Evolutionary conservation across 92 coral and sea anemone species (phyloP), one percentile per base, ranked within the genome.

Genomic region (Porites divaricata): DNA sequence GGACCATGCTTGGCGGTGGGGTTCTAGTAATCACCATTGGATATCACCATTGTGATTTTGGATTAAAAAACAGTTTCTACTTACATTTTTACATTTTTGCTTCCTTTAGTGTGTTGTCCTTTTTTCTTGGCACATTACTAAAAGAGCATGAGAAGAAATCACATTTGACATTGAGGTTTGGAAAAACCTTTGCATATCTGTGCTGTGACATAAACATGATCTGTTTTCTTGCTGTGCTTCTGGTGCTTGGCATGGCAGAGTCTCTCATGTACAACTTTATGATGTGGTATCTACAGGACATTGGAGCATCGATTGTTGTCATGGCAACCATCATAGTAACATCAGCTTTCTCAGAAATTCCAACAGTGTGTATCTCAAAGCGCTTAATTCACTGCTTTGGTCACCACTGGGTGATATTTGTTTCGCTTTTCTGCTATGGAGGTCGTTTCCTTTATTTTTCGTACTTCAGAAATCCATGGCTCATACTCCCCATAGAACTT

Each of bases 211-310:
- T 95, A 62, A 87, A 91, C 70, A 84, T 89, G 50, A 71, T 97
- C 69, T 87, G 96, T 19, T 90, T 91, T 64, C 78, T 97, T 50
- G 85, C 93, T 14, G 82, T 95, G 79, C 81, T 97, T 62, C 91
- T 89, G 56, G 91, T 85, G 25, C 90, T 95, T 50, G 99, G 99
- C n/a, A 87, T 92, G 23, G 98, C 99, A 14, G 98, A 97, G 74
- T 97, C 99, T 23, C 84, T 93, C 15, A 90, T 90, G 87, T 88
- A 89, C 71, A 97, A 88, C 70, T 97, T 87, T 68, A 88, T 97
- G 93, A 95, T 97, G 97, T 97, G 99, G 99, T 97, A 97, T 76
- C 80, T 97, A 14, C 95, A 91, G 48, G 99, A 97, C 80, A 92
- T 97, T 48, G 91, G 91, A 20, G 93, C 95, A 14, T 89, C 96